phyloP scores from a whole-genome alignment of 2,888 invertebrate species.

The Acleris laterana region DNA sequence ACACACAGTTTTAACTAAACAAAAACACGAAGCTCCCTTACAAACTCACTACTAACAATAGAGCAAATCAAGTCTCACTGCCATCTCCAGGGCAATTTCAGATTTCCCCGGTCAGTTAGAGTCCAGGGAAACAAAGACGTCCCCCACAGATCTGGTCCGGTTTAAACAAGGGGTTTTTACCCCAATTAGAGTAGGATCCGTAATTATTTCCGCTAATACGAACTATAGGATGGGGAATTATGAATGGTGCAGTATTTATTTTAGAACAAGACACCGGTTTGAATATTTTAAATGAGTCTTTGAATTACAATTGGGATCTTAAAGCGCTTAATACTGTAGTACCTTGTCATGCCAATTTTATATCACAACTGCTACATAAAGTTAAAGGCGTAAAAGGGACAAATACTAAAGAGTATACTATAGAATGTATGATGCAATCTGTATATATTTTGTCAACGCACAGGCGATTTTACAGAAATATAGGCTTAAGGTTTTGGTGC shows the following conservation, averaged over 20 bases:
- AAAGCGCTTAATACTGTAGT: too few relatives aligned
- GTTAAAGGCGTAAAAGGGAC: too few relatives aligned
- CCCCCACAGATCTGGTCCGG: constrained; percentile 71
- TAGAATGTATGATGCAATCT: too few relatives aligned
- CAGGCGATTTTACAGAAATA: too few relatives aligned
- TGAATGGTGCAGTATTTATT: constrained; percentile 3
- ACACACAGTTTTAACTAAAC: neutral
- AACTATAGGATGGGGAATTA: constrained; percentile 46
- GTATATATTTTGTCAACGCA: too few relatives aligned
- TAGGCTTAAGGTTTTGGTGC: too few relatives aligned
- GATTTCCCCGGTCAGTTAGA: constrained; percentile 76
- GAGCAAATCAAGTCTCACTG: constrained; percentile 58
- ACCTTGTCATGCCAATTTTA: too few relatives aligned
- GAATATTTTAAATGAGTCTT: too few relatives aligned
- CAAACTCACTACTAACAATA: constrained; percentile 51
- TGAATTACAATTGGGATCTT: too few relatives aligned
- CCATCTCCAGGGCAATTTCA: constrained; percentile 62
- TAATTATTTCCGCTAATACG: constrained; percentile 77
- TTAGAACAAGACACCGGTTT: too few relatives aligned
- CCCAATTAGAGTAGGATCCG: constrained; percentile 70
- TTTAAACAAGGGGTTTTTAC: constrained; percentile 79
- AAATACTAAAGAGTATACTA: too few relatives aligned
- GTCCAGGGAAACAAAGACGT: constrained; percentile 64
- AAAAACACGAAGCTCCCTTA: constrained; percentile 9
- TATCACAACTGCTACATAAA: too few relatives aligned